Evolutionary conservation across 2,797 vertebrate genomes (phyloP), one percentile per base, ranked within the genome.

Genomic region (Typhlichthys eigenmanni): DNA sequence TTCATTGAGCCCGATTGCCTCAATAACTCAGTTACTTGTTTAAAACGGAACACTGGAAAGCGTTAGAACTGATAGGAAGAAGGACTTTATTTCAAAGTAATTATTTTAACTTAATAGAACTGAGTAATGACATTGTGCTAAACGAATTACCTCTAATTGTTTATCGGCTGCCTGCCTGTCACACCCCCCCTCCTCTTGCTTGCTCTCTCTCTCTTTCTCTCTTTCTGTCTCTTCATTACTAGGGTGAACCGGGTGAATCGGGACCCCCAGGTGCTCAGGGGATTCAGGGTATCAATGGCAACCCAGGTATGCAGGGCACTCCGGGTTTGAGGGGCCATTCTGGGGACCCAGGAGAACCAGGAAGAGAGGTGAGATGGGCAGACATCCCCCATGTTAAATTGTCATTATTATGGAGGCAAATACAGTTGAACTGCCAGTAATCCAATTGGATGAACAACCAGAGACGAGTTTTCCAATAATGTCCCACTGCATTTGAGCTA

Each of bases 221-320:
- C 49, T 29, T 38, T 67, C 13, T 34, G 10, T 12, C 13, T 53
- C 17, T 38, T 34, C 58, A 10, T 34, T n/a, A 0, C 75, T 68
- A 96, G 95, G 95, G 95, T 1, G 93, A 95, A 56, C 94, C 95
- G 1, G 95, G 95, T 2, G 89, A 87, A 4, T 76, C 88, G 0
- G 95, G 95, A 53, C 90, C 94, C 65, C 73, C 91, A 2, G 95
- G 95, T 63, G 93, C 93, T 66, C 95, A 96, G 66, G 95, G 95
- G 9, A 90, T 94, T 71, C 95, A 97, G 78, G 95, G 95, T 43
- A 95, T 96, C 43, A 87, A 38, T 0, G 95, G 95, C 34, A 94
- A 92, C 1, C 11, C 85, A 0, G 95, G 95, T 5, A 88, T 79
- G 6, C 89, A 94, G 0, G 95, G 95, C 7, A 81, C 86, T 11